These are phyloP conservation scores for Hypolimnas misippus DNA, from an alignment of 2,888 invertebrate genomes.

Conservation along the genomic window DNA sequence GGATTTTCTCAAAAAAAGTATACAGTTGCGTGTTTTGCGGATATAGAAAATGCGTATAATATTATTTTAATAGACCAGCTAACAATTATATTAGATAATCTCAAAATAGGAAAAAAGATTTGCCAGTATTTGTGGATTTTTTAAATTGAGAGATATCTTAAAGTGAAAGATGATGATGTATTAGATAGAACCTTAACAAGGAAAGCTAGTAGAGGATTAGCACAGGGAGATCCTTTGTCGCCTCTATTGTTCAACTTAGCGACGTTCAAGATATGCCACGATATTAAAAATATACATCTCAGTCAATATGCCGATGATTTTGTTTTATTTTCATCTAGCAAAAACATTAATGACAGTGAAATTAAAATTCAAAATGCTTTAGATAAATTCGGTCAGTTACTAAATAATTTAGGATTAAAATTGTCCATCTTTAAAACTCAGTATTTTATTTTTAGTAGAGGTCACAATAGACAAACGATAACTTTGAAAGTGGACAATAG, in stretches of 20 bases:
- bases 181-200: too few species aligned
- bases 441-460: slow-evolving; percentile 7
- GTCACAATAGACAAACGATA: background rate
- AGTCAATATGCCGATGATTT: slow-evolving; percentile 22
- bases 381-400: background rate
- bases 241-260: slow-evolving; percentile 30
- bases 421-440: background rate
- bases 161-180: slow-evolving; percentile 3
- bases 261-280: slow-evolving; percentile 2
- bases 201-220: slow-evolving; percentile 5
- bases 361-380: slow-evolving; percentile 7
- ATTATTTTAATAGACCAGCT: too few species aligned
- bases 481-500: background rate
- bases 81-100: too few species aligned
- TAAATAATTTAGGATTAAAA: slow-evolving; percentile 7
- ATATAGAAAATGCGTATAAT: background rate
- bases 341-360: background rate
- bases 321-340: background rate
- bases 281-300: background rate
- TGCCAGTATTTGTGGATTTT: background rate
- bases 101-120: background rate
- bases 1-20: background rate
- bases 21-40: background rate
- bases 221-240: slow-evolving; percentile 35
- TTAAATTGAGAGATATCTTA: slow-evolving; percentile 3